Percentiles rank a stretch among this genome's conserved stretches.
Evolutionary conservation across 2,888 invertebrate species (phyloP).

Genomic region (Pollenia amentaria): DNA sequence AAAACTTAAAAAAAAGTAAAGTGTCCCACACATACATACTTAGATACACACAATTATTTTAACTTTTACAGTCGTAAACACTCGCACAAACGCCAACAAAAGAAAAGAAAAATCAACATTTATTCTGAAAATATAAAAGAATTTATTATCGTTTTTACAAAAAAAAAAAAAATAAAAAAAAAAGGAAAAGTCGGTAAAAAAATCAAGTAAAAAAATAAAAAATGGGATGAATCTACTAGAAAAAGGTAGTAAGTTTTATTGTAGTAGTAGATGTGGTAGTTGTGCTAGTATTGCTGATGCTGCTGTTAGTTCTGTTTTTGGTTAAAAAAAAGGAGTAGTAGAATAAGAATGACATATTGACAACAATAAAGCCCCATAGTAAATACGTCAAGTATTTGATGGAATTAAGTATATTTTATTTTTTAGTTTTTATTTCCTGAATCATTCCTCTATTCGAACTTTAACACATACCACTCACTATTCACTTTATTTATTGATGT

Average conservation of each 20-base stretch:
- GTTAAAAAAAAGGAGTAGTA: slow-evolving; percentile 3
- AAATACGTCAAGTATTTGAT: slow-evolving; percentile 60
- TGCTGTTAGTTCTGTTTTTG: neutral
- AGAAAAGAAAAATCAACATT: slow-evolving; percentile 53
- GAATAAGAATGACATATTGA: slow-evolving; percentile 56
- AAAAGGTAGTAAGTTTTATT: neutral
- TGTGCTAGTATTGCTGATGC: slow-evolving; percentile 1
- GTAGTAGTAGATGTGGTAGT: neutral
- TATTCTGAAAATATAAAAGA: slow-evolving; percentile 43
- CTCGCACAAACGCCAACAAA: neutral
- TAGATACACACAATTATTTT: neutral
- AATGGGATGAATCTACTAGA: slow-evolving; percentile 12
- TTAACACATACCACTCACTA: slow-evolving; percentile 6
- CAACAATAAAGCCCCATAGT: slow-evolving; percentile 52
- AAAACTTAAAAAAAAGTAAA: neutral
- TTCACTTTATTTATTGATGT: slow-evolving; percentile 1
- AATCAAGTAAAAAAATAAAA: neutral
- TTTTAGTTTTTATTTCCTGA: slow-evolving; percentile 3
- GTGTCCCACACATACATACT: no score
- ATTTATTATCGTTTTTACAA: slow-evolving; percentile 40
- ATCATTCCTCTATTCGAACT: neutral
- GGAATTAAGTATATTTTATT: slow-evolving; percentile 49
- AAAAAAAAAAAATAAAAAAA: neutral
- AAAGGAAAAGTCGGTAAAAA: neutral
- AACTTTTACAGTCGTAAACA: neutral